phyloP scores from a whole-genome alignment of 2,797 vertebrate species.

The Fringilla coelebs region DNA sequence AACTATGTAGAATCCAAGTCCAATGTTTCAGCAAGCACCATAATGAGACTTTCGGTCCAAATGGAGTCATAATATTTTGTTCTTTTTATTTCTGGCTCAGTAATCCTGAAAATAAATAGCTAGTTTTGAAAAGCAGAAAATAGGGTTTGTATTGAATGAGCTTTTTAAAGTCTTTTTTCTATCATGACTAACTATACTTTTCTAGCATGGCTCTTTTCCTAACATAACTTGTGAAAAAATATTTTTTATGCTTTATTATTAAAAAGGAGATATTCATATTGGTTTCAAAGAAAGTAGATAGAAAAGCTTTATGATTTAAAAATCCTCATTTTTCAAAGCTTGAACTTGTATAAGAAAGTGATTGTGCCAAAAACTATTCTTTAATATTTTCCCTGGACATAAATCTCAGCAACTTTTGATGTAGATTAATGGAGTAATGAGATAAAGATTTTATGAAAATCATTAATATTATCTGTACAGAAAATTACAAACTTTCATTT shows the following conservation, averaged over 20 bases:
- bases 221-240: not conserved
- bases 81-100: not conserved
- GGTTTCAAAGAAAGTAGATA: not conserved
- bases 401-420: not conserved
- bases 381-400: not conserved
- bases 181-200: not conserved
- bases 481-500: not conserved
- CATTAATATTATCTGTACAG: not conserved
- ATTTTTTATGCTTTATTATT: not conserved
- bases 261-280: not conserved
- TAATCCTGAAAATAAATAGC: constrained; percentile 3
- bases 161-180: not conserved
- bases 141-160: not conserved
- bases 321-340: not conserved
- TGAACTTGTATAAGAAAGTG: not conserved
- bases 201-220: not conserved
- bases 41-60: constrained; percentile 31
- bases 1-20: not conserved
- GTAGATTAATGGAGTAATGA: not conserved
- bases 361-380: not conserved
- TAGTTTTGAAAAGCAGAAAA: not conserved
- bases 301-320: not conserved
- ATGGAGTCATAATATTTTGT: constrained; percentile 21
- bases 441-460: not conserved
- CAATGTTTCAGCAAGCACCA: not conserved